Evolutionary conservation across 2,113 vertebrate species (phyloP), one percentile per base, ranked within the genome.

Genomic region (Cercopithecus mona): DNA sequence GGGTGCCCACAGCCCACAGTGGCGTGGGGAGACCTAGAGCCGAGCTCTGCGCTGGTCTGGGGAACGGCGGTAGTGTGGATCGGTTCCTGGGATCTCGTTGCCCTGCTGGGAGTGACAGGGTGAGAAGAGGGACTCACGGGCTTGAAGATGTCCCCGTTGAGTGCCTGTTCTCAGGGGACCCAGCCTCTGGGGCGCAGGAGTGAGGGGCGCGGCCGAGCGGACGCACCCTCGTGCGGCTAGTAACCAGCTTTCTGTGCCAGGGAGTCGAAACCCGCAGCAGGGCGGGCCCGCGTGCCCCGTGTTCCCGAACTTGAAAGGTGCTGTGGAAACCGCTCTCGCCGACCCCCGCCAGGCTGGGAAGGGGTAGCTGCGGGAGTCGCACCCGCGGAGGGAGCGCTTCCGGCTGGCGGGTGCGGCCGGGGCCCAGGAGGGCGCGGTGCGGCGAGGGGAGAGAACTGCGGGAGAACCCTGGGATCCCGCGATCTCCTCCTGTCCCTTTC

Each of bases 161-260:
- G 93, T 18, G 88, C 79, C 79, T 16, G n/a, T 76, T 57, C 55
- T 35, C 38, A 0, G 40, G 73, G 82, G 68, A 80, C 78, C 20
- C 25, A 16, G 91, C 52, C 84, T 38, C 38, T 32, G 35, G 81
- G 43, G 38, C 55, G 25, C 72, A 1, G 83, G 82, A 91, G 40
- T 64, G 92, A 93, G 95, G 97, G 97, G 97, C 90, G 95, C 95
- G 94, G 97, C 97, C 48, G 68, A 25, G 80, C 20, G 45, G 81
- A 90, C 64, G 50, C 90, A 85, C 73, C 88, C 96, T 93, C 20
- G 6, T 11, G 70, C 80, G 35, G 70, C 40, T 30, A 3, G 78
- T 30, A 20, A 72, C 73, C 79, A 5, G 90, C 81, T 73, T 94
- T 91, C 43, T 16, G 75, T n/a, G 85, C 35, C 25, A 10, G 52